phyloP scores from a whole-genome alignment of 1,140 invertebrate genomes.

The Drosophila nigromelanica region DNA sequence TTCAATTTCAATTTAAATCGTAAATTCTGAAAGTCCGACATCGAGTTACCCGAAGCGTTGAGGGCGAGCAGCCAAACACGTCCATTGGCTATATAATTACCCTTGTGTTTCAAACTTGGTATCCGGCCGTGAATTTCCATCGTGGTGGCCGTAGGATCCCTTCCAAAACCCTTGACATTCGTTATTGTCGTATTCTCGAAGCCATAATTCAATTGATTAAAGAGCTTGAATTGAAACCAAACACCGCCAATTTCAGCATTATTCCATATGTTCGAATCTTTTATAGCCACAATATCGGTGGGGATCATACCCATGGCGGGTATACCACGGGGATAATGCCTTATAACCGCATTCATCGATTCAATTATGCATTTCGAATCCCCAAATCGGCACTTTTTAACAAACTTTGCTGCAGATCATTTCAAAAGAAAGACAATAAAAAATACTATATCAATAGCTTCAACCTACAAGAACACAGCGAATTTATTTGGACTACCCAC shows the following conservation, averaged over 20 bases:
- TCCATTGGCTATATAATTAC: conserved; percentile 20
- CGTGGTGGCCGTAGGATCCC: conserved; percentile 28
- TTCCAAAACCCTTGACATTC: conserved; percentile 34
- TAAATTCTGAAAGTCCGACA: conserved; percentile 49
- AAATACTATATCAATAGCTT: no score
- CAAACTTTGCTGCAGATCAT: conserved; percentile 2
- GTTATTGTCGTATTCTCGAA: conserved; percentile 52
- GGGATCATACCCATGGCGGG: conserved; percentile 36
- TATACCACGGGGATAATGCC: conserved; percentile 16
- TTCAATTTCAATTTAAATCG: conserved; percentile 41
- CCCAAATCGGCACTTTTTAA: conserved; percentile 40
- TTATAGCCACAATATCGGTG: conserved; percentile 31
- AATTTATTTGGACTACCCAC: conserved; percentile 15
- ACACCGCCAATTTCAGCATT: conserved; percentile 3
- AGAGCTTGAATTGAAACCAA: conserved; percentile 36
- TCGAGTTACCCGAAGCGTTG: conserved; percentile 20
- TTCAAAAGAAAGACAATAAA: not conserved
- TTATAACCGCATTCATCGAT: conserved; percentile 39
- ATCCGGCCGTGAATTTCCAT: conserved; percentile 51
- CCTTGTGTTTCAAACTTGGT: conserved; percentile 46
- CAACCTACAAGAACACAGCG: not conserved
- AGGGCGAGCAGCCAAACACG: conserved; percentile 13
- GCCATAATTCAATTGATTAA: conserved; percentile 41
- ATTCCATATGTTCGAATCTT: conserved; percentile 29
- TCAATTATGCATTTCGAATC: conserved; percentile 32